Evolutionary conservation across 2,888 invertebrate genomes (phyloP).

Genomic region (Chorisops tibialis): DNA sequence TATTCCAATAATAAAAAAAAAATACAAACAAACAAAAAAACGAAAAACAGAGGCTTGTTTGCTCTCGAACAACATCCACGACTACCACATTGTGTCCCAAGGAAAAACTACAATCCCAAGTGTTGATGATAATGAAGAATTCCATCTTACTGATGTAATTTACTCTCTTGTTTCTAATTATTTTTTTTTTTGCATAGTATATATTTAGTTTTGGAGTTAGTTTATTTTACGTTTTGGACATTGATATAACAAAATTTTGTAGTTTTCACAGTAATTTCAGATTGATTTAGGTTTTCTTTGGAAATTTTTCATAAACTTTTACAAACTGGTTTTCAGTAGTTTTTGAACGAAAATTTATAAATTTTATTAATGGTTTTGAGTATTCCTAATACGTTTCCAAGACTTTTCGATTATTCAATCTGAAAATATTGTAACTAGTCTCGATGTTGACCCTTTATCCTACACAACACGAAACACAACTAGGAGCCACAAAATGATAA

Average conservation of each 20-base stretch:
- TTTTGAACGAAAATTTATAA: too few relatives aligned
- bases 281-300: too few relatives aligned
- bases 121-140: constrained; percentile 91
- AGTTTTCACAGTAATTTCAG: not conserved
- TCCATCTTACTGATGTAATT: constrained; percentile 76
- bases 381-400: too few relatives aligned
- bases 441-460: too few relatives aligned
- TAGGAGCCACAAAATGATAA: too few relatives aligned
- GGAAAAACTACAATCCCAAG: constrained; percentile 90
- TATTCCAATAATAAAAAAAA: not conserved
- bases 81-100: constrained; percentile 90
- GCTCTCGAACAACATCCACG: constrained; percentile 75
- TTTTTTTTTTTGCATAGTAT: not conserved
- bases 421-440: too few relatives aligned
- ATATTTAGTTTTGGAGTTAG: constrained; percentile 3
- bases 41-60: constrained; percentile 55
- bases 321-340: too few relatives aligned
- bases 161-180: constrained; percentile 29
- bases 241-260: not conserved
- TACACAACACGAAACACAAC: too few relatives aligned
- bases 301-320: too few relatives aligned
- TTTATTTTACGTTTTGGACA: not conserved
- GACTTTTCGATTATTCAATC: too few relatives aligned
- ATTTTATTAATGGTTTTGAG: too few relatives aligned
- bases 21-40: not conserved